phyloP scores from a whole-genome alignment of 1,140 invertebrate genomes.

The Portunus trituberculatus region DNA sequence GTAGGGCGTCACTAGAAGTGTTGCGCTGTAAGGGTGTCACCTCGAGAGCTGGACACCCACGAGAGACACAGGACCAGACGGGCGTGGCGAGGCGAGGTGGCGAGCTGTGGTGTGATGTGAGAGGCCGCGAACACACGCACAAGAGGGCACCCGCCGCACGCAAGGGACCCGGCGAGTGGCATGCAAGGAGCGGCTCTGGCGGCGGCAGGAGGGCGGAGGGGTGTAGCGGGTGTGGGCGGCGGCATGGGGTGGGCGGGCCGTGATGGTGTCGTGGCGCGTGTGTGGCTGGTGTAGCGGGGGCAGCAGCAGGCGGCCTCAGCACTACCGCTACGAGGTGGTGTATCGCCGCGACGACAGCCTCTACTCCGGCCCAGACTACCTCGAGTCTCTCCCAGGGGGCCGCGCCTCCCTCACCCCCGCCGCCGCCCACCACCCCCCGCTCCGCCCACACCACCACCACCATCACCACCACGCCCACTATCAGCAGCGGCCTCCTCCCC shows the following conservation, averaged over 20 bases:
- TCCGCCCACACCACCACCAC: conserved; percentile 45
- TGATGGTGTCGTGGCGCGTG: conserved; percentile 77
- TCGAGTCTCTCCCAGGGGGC: conserved; percentile 75
- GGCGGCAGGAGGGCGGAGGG: conserved; percentile 53
- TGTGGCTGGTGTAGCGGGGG: conserved; percentile 77
- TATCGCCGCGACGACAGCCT: conserved; percentile 78
- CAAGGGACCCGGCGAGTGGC: neutral
- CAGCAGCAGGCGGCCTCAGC: conserved; percentile 75
- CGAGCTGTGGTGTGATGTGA: neutral
- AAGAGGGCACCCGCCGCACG: neutral
- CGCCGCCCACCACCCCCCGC: conserved; percentile 44
- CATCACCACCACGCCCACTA: conserved; percentile 44
- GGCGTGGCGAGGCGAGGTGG: neutral
- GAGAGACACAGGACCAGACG: neutral
- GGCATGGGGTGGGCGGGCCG: conserved; percentile 75
- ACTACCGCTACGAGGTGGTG: conserved; percentile 79
- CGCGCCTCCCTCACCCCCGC: conserved; percentile 64
- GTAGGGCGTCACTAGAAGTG: neutral
- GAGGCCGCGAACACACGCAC: neutral
- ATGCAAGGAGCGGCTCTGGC: conserved; percentile 6
- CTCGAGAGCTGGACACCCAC: neutral
- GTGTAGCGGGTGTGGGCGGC: conserved; percentile 60
- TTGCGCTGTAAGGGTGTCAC: neutral
- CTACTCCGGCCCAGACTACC: conserved; percentile 77
- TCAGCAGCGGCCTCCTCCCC: conserved; percentile 47